Conservation (phyloP, 2,888 invertebrate species). For the Physocephala rufipes region DNA sequence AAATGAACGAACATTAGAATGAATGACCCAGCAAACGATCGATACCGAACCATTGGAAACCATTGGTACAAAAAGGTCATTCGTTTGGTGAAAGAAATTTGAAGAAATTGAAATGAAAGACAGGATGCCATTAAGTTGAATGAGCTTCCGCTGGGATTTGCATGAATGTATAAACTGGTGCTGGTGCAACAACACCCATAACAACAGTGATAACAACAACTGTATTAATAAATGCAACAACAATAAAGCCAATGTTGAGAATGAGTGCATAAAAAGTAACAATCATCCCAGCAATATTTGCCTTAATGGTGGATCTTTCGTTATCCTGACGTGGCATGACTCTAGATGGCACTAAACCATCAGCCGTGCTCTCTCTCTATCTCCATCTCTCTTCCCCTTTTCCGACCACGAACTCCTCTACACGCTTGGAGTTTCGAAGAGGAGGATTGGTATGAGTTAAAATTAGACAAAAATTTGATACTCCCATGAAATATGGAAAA, state of each 20-base stretch:
- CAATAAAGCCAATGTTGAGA: slow-evolving; percentile 1
- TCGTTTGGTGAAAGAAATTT: slow-evolving; percentile 13
- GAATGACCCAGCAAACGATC: not conserved
- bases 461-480: not conserved
- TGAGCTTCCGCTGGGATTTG: slow-evolving; percentile 47
- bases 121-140: slow-evolving; percentile 52
- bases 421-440: not conserved
- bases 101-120: slow-evolving; percentile 32
- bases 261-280: slow-evolving; percentile 23
- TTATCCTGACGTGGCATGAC: not conserved
- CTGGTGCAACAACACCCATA: slow-evolving; percentile 14
- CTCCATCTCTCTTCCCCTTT: no score
- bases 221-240: no score
- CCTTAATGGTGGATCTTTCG: slow-evolving; percentile 3
- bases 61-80: slow-evolving; percentile 8
- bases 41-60: slow-evolving; percentile 12
- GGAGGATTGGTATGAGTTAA: not conserved
- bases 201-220: not conserved
- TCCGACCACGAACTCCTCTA: no score
- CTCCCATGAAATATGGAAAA: not conserved
- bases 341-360: not conserved
- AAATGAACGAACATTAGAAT: not conserved
- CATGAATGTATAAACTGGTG: slow-evolving; percentile 14
- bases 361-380: no score
- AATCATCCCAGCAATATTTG: not conserved